Evolutionary conservation across 1,140 invertebrate species (phyloP), one percentile per base, ranked within the genome.

Genomic region (Trichoplusia ni): DNA sequence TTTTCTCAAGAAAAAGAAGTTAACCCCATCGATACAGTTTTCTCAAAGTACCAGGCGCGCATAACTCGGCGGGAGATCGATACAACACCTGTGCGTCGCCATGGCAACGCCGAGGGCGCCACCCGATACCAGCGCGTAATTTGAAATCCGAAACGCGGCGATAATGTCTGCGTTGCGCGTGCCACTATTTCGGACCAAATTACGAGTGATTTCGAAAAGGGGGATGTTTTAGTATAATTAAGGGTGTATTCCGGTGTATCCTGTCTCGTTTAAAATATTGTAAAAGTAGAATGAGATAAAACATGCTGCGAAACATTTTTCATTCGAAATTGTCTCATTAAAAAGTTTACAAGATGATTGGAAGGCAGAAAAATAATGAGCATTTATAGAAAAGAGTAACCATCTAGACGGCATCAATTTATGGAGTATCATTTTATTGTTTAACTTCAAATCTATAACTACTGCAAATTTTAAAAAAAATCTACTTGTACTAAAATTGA

Each of bases 91-190:
- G 76, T 71, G 79, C 77, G 86, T 89, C 82, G 84, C 85, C 76
- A 84, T 73, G 64, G 79, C 82, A 77, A 89, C 82, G 77, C 67
- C 76, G 80, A 86, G 84, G 84, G 85, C 79, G 84, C 84, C 75
- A 90, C 65, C 82, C 79, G 85, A 90, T 82, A 86, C 87, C 81
- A 71, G 72, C 80, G 80, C 85, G 82, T 86, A 90, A 88, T 89
- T 89, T 88, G 85, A 86, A 86, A 88, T 87, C 83, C 79, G 85
- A 90, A 78, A 81, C 81, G 60, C 75, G 64, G 74, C 82, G 82
- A 89, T 89, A 89, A 86, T 87, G 85, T 79, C 84, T 83, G 82
- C 81, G 80, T 85, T 82, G 79, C 77, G 79, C 77, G 81, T 71
- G 80, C 77, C 67, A 66, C 75, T 74, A 68, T 75, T 73, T 71